These are phyloP conservation scores for Perca fluviatilis DNA, from an alignment of 2,113 vertebrate species.

Conservation along the genomic window DNA sequence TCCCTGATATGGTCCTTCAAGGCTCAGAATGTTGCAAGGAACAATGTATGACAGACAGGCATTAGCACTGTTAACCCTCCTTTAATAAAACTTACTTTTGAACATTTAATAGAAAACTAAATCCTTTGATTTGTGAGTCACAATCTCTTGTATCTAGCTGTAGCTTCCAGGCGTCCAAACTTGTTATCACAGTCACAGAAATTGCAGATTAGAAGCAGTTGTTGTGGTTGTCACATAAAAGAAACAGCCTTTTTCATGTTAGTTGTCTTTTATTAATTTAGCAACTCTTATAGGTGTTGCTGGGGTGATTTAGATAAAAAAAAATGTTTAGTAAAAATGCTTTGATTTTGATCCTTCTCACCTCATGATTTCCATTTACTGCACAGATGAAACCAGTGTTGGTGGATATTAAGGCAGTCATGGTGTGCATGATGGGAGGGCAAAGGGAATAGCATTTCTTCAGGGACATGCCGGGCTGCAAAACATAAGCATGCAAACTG, in stretches of 20 bases:
- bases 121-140: conserved; percentile 8
- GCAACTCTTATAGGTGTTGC: not conserved
- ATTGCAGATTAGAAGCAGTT: conserved; percentile 6
- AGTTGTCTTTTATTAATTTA: not conserved
- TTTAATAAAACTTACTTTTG: conserved; percentile 6
- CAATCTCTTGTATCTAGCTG: conserved; percentile 21
- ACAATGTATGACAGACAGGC: not conserved
- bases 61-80: not conserved
- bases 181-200: not conserved
- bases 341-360: not conserved
- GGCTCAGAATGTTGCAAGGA: not conserved
- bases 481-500: conserved; percentile 31
- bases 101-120: conserved; percentile 16
- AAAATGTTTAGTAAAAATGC: not conserved
- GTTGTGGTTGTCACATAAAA: not conserved
- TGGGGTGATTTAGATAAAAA: not conserved
- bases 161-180: conserved; percentile 2
- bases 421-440: conserved; percentile 1
- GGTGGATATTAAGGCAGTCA: not conserved
- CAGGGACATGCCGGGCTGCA: conserved; percentile 1
- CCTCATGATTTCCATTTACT: conserved; percentile 14
- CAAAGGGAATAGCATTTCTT: conserved; percentile 1
- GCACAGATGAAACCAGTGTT: conserved; percentile 16
- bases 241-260: not conserved
- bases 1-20: not conserved